Evolutionary conservation across 2,888 invertebrate species (phyloP).

Genomic region (Caenorhabditis sinica): DNA sequence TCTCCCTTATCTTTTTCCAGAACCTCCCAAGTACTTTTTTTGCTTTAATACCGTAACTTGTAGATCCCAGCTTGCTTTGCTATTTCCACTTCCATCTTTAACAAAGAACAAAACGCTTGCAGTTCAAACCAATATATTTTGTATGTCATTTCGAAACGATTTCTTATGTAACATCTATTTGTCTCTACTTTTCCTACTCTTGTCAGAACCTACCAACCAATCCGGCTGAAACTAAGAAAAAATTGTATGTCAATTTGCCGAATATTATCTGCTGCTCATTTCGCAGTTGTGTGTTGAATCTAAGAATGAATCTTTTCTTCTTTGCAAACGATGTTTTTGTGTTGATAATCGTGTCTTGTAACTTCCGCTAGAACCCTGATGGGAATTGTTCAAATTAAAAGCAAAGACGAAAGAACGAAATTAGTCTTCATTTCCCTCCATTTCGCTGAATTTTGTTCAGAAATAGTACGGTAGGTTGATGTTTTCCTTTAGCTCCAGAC

Average conservation of each 20-base stretch:
- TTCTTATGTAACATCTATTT: neutral
- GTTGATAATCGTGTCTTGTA: neutral
- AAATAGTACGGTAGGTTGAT: slow-evolving; percentile 22
- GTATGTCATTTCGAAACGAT: neutral
- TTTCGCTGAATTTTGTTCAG: neutral
- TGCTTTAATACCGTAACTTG: slow-evolving; percentile 49
- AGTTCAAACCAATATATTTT: slow-evolving; percentile 2
- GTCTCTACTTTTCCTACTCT: too few species aligned
- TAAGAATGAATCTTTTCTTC: slow-evolving; percentile 39
- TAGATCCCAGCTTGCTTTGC: slow-evolving; percentile 29
- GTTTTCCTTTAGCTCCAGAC: slow-evolving; percentile 5
- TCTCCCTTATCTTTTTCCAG: neutral
- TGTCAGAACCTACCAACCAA: too few species aligned
- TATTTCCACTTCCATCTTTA: slow-evolving; percentile 1
- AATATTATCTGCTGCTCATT: neutral
- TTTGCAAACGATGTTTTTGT: neutral
- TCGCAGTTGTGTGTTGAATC: neutral
- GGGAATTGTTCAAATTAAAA: neutral
- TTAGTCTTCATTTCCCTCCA: neutral
- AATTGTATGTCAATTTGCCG: too few species aligned
- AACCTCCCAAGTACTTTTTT: neutral
- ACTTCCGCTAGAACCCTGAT: neutral
- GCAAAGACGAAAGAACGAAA: neutral
- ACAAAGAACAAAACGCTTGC: neutral
- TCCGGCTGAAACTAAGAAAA: too few species aligned